Conservation (phyloP, 1,140 invertebrate genomes). For the Drosophila bocqueti region DNA sequence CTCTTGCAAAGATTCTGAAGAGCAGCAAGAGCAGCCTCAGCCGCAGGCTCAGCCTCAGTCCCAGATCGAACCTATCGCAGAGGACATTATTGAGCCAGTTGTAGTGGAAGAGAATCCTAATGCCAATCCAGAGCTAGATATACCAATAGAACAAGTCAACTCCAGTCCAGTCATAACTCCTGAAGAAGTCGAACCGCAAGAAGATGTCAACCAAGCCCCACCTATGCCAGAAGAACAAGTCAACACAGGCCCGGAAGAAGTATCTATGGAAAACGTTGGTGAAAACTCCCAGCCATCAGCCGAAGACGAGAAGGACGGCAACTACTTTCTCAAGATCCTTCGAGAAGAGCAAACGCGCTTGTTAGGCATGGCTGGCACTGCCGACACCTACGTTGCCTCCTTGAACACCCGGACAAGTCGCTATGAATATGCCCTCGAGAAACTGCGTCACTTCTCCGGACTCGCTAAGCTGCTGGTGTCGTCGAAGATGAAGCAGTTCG, state of each 20-base stretch:
- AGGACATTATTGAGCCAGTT: not conserved
- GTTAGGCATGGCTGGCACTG: not conserved
- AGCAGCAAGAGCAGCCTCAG: not conserved
- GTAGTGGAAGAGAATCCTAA: not conserved
- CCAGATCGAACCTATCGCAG: not conserved
- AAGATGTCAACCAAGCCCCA: no score
- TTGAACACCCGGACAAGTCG: not conserved
- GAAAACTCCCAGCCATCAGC: not conserved
- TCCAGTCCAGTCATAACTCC: no score
- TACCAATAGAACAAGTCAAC: not conserved
- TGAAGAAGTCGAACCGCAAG: no score
- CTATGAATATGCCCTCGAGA: not conserved
- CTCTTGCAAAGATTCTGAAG: not conserved
- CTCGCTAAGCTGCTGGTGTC: fast-evolving
- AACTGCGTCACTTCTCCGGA: not conserved
- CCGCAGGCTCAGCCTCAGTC: no score
- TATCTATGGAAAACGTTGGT: no score
- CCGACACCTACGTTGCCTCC: not conserved
- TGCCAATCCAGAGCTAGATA: not conserved
- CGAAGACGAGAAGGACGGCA: not conserved
- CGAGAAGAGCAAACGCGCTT: not conserved
- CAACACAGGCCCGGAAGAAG: no score
- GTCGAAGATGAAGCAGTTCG: not conserved
- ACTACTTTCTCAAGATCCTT: not conserved
- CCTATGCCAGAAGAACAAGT: no score